Conservation (phyloP, 1,140 invertebrate species). For the Zaprionus nigranus region DNA sequence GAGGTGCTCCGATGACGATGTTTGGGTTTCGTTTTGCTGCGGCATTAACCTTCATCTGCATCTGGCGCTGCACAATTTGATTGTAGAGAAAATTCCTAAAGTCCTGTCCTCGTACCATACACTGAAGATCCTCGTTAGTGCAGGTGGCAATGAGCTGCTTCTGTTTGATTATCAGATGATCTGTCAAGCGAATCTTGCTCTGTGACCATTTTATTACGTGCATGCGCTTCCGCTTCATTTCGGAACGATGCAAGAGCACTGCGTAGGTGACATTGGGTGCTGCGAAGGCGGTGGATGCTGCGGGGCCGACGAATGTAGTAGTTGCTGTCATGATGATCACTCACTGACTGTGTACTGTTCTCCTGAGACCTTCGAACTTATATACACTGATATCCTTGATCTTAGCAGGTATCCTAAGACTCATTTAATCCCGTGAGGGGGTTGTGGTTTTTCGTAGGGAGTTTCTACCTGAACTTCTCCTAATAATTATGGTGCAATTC, state of each 20-base stretch:
- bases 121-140: conserved; percentile 53
- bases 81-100: conserved; percentile 38
- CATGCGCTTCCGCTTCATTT: conserved; percentile 36
- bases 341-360: conserved; percentile 38
- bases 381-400: conserved; percentile 40
- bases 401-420: background rate
- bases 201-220: conserved; percentile 42
- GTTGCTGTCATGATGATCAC: conserved; percentile 52
- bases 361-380: background rate
- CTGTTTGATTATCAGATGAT: conserved; percentile 47
- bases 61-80: conserved; percentile 22
- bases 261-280: conserved; percentile 54
- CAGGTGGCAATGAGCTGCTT: conserved; percentile 47
- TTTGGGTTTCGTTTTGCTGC: too few species aligned
- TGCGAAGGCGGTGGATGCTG: background rate
- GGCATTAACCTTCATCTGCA: conserved; percentile 6
- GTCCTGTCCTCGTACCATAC: conserved; percentile 51
- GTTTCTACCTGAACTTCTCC: conserved; percentile 2
- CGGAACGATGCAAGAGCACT: conserved; percentile 64
- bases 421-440: too few species aligned
- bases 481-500: too few species aligned
- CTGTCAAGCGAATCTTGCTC: conserved; percentile 62
- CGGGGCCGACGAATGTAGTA: conserved; percentile 10
- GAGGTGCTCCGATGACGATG: too few species aligned
- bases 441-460: conserved; percentile 18